A percentile compares a stretch with the other conserved stretches of the same genome.
Conservation (phyloP, 2,888 invertebrate genomes). For the Craniophora ligustri region DNA sequence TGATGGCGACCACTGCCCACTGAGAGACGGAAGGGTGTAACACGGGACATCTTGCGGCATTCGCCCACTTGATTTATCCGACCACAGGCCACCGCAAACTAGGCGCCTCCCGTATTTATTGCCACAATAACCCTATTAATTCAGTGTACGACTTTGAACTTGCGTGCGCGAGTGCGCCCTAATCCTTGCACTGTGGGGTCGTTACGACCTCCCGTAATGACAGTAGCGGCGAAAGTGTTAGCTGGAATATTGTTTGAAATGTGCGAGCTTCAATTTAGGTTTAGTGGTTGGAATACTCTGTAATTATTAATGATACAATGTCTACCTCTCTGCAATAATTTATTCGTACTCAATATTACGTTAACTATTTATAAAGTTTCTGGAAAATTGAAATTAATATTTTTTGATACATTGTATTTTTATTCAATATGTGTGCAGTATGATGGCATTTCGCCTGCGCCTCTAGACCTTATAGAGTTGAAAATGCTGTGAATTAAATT, state of each 20-base stretch:
- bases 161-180: slow-evolving; percentile 65
- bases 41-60: slow-evolving; percentile 79
- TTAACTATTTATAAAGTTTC: slow-evolving; percentile 5
- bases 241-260: slow-evolving; percentile 58
- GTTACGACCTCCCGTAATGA: slow-evolving; percentile 62
- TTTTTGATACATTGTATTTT: not conserved
- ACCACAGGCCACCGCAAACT: slow-evolving; percentile 82
- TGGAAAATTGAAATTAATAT: slow-evolving; percentile 4
- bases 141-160: slow-evolving; percentile 80
- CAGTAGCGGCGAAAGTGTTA: slow-evolving; percentile 60
- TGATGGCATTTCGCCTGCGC: not conserved
- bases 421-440: not conserved
- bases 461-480: not conserved
- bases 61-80: slow-evolving; percentile 83
- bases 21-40: slow-evolving; percentile 59
- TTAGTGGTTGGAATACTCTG: slow-evolving; percentile 44
- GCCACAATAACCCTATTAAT: slow-evolving; percentile 88
- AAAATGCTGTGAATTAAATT: no score
- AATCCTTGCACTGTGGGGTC: slow-evolving; percentile 63
- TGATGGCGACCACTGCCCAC: slow-evolving; percentile 10
- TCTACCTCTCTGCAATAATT: slow-evolving; percentile 16
- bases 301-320: slow-evolving; percentile 34
- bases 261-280: slow-evolving; percentile 52
- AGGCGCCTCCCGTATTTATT: slow-evolving; percentile 85
- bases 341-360: not conserved